Percentiles rank a stretch among this genome's conserved stretches.
Conservation (phyloP, 2,113 vertebrate genomes). For the Lycocorax pyrrhopterus region DNA sequence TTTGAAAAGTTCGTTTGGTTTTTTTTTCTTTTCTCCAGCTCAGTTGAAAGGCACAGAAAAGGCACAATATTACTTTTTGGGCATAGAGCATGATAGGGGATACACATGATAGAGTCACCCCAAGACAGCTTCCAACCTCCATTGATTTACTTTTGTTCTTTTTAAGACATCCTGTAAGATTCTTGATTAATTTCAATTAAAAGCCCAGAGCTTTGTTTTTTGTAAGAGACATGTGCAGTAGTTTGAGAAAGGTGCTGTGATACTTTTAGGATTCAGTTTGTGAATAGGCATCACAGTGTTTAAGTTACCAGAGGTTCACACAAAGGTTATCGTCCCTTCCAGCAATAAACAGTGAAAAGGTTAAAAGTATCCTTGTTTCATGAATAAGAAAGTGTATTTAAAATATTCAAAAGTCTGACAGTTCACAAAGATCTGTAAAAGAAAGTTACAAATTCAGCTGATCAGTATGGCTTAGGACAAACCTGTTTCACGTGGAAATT, state of each 20-base stretch:
- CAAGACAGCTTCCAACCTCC: not conserved
- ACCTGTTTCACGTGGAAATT: rapidly evolving
- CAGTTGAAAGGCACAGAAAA: no score
- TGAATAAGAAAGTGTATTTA: not conserved
- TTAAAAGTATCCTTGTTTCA: not conserved
- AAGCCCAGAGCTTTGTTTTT: not conserved
- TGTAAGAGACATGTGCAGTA: not conserved
- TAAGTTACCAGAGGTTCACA: not conserved
- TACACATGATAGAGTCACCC: no score
- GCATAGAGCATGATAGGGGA: no score
- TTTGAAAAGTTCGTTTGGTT: no score
- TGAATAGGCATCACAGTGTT: not conserved
- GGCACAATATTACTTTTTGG: no score
- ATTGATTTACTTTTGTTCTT: not conserved
- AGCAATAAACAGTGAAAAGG: not conserved
- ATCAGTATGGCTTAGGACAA: not conserved
- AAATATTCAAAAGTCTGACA: not conserved
- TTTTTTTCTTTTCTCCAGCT: no score
- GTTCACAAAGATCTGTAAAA: not conserved
- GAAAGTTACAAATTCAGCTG: not conserved
- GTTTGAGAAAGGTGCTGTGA: not conserved
- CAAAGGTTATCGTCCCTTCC: not conserved
- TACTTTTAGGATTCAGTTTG: not conserved
- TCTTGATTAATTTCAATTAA: not conserved
- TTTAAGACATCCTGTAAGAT: not conserved